Evolutionary conservation across 92 coral and sea anemone species (phyloP), one percentile per base, ranked within the genome.

Genomic region (Zoanthus sansibaricus): DNA sequence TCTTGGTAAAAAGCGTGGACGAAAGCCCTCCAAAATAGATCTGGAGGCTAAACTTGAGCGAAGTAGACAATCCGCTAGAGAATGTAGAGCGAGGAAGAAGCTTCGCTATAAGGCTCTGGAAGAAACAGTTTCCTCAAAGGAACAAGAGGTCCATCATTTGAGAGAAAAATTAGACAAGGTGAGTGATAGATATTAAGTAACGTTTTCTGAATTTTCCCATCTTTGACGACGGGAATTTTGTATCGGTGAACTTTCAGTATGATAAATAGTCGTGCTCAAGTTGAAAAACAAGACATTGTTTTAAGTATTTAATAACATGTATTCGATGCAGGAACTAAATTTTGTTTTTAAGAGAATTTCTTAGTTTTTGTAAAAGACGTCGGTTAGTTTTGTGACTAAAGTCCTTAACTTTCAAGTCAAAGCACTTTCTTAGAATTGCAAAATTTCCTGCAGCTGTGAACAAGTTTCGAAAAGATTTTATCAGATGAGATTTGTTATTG

Each of bases 71-170:
- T 97, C 99, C 14, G 99, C 99, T 0, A 91, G 99, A 67, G 99
- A 97, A 42, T 97, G 99, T 66, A 91, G 99, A n/a, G 99, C 99
- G 17, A 86, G 99, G 59, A 97, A 97, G 93, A 97, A 97, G 87
- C 82, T 97, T 37, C 92, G 99, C 20, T 95, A 97, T 54, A 94
- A 97, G 45, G 83, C 86, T 77, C 90, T 97, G 15, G 99, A 97
- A 71, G 98, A 97, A 61, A 95, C 91, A 76, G 95, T 97, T 11
- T 91, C 98, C 49, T 89, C 92, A 44, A 97, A 97, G 75, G 99
- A 97, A 78, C 92, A 86, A 44, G 94, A 90, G 66, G 98, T 97
- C 48, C 85, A 82, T 54, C 92, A 94, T 75, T 93, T 97, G n/a
- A 90, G 98, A 86, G 96, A 94, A 71, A 98, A 97, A 86, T 95